Evolutionary conservation across 2,888 invertebrate species (phyloP).

Genomic region (Sarcophaga rosellei): DNA sequence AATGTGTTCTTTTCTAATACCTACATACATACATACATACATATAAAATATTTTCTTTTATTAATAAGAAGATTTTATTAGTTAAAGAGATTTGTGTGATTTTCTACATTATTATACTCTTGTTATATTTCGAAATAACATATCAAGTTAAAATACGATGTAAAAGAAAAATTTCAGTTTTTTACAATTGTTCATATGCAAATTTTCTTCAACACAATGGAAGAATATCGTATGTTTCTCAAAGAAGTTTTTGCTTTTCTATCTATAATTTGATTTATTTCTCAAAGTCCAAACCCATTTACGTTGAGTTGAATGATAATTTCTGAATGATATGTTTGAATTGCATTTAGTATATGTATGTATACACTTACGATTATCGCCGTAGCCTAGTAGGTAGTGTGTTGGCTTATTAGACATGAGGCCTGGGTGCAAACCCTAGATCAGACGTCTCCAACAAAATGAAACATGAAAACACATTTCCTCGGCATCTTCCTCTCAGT

Average conservation of each 20-base stretch:
- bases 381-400: too few species aligned
- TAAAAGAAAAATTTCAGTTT: not conserved
- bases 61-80: not conserved
- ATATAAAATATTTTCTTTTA: not conserved
- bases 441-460: too few species aligned
- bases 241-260: constrained; percentile 47
- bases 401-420: too few species aligned
- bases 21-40: too few species aligned
- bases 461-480: too few species aligned
- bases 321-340: not conserved
- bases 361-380: too few species aligned
- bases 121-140: not conserved
- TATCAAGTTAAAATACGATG: not conserved
- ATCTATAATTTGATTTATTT: constrained; percentile 47
- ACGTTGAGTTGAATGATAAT: too few species aligned
- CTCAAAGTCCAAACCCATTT: constrained; percentile 59
- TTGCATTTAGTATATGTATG: too few species aligned
- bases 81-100: too few species aligned
- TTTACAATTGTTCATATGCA: constrained; percentile 55
- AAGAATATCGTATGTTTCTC: constrained; percentile 61
- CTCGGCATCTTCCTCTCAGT: too few species aligned
- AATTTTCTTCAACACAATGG: constrained; percentile 54
- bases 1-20: not conserved
- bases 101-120: too few species aligned
- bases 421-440: too few species aligned